Conservation (phyloP, 2,113 vertebrate species). For the Strix aluco region DNA sequence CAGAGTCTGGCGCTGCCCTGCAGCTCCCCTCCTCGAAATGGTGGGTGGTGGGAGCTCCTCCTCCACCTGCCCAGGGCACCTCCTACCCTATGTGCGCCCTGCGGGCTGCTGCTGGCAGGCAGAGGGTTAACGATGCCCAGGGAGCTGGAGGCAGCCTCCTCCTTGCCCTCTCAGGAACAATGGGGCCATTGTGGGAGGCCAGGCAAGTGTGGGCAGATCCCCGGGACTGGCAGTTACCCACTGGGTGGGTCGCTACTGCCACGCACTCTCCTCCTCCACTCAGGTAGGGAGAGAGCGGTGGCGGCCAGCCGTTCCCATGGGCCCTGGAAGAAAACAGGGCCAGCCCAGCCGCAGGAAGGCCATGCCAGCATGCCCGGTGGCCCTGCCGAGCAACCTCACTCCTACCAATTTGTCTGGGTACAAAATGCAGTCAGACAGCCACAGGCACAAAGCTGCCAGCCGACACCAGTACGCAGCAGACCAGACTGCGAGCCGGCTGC, state of each 20-base stretch:
- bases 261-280: neutral
- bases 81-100: neutral
- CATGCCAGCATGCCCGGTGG: neutral
- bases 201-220: slow-evolving; percentile 67
- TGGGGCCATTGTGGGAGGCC: slow-evolving; percentile 70
- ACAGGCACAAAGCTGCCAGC: neutral
- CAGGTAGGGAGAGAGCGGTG: slow-evolving; percentile 50
- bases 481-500: neutral
- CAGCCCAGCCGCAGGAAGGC: neutral
- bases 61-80: neutral
- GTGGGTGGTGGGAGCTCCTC: neutral
- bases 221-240: slow-evolving; percentile 43
- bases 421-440: neutral
- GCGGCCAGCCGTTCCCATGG: neutral
- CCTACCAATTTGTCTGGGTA: neutral
- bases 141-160: slow-evolving; percentile 61
- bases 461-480: neutral
- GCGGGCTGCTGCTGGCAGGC: neutral
- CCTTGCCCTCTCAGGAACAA: slow-evolving; percentile 75
- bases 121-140: slow-evolving; percentile 69
- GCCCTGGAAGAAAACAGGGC: neutral
- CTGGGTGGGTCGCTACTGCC: neutral
- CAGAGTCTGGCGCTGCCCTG: neutral
- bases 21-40: neutral
- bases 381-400: neutral